Evolutionary conservation across 2,113 vertebrate species (phyloP).

Genomic region (pig (Sus scrofa)): T2T-Sscrofa CM000819.6:67182001-67182500

Average conservation of each 20-base stretch:
- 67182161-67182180: background rate
- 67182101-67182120: conserved; percentile 70
- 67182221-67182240: conserved; percentile 56
- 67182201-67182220: conserved; percentile 64
- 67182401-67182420: background rate
- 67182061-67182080: conserved; percentile 66
- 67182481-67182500: background rate
- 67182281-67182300: background rate
- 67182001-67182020: background rate
- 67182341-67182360: background rate
- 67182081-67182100: conserved; percentile 63
- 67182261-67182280: background rate
- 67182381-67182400: conserved; percentile 20
- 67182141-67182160: conserved; percentile 72
- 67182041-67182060: background rate
- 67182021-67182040: background rate
- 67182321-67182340: too few relatives aligned
- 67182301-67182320: background rate
- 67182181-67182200: background rate
- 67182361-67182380: background rate
- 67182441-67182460: background rate
- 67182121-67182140: conserved; percentile 64
- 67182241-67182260: conserved; percentile 27
- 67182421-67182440: background rate
- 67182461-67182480: background rate